Evolutionary conservation across 64 coral and sea anemone genomes (phyloP).

Genomic region (Catalaphyllia jardinei): DNA sequence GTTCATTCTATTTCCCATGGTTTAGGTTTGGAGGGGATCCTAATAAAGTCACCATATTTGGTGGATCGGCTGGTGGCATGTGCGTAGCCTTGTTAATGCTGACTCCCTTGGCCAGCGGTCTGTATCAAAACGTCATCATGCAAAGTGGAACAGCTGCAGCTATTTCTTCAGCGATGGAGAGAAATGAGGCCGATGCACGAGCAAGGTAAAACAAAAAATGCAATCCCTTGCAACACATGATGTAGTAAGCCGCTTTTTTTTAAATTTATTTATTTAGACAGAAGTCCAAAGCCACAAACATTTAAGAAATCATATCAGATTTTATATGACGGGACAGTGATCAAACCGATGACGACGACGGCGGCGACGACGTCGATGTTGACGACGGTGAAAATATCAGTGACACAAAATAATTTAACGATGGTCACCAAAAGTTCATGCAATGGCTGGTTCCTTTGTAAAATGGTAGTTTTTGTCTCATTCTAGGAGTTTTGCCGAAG

Average conservation of each 20-base stretch:
- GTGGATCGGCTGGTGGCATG: conserved; percentile 66
- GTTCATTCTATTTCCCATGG: background rate
- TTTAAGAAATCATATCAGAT: too few relatives aligned
- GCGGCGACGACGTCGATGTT: too few relatives aligned
- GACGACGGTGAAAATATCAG: too few relatives aligned
- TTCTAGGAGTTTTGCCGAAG: conserved; percentile 18
- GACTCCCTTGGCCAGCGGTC: conserved; percentile 51
- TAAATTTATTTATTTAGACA: too few relatives aligned
- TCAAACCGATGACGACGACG: too few relatives aligned
- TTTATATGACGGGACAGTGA: too few relatives aligned
- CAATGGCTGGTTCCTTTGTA: too few relatives aligned
- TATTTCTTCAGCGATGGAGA: conserved; percentile 55
- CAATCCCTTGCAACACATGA: too few relatives aligned
- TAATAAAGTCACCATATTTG: conserved; percentile 67
- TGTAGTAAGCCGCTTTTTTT: too few relatives aligned
- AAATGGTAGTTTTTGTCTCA: background rate
- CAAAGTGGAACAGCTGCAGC: conserved; percentile 57
- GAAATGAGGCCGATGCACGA: conserved; percentile 15
- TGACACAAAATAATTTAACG: background rate
- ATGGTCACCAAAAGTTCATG: background rate
- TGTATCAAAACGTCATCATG: conserved; percentile 65
- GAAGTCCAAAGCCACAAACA: too few relatives aligned
- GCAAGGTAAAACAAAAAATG: conserved; percentile 40
- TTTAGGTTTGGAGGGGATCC: conserved; percentile 82
- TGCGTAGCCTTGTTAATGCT: conserved; percentile 70